Conservation (phyloP, 2,888 invertebrate genomes). For the Busseola fusca region DNA sequence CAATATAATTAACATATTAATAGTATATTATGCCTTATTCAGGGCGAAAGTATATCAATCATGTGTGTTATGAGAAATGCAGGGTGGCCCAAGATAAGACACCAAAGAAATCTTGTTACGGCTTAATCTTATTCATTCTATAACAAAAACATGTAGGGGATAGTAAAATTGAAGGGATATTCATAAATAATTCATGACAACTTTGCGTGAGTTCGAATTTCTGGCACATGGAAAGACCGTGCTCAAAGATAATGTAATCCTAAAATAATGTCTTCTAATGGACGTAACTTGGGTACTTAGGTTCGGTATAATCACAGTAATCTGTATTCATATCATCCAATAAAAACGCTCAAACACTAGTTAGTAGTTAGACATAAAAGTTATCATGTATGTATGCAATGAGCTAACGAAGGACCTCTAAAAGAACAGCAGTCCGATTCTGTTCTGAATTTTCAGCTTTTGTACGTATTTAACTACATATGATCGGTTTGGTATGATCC, state of each 20-base stretch:
- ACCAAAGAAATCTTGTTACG: slow-evolving; percentile 32
- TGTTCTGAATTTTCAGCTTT: no score
- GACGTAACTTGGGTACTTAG: slow-evolving; percentile 39
- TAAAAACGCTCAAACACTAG: slow-evolving; percentile 45
- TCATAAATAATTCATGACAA: slow-evolving; percentile 39
- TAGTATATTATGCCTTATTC: slow-evolving; percentile 50
- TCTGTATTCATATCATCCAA: slow-evolving; percentile 53
- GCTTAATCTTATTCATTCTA: slow-evolving; percentile 25
- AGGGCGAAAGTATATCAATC: slow-evolving; percentile 42
- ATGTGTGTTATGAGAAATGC: slow-evolving; percentile 1
- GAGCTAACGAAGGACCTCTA: slow-evolving; percentile 31
- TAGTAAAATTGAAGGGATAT: slow-evolving; percentile 23
- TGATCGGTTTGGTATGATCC: no score
- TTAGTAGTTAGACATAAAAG: slow-evolving; percentile 40
- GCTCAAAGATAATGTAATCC: slow-evolving; percentile 20
- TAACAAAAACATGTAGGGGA: slow-evolving; percentile 13
- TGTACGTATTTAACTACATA: no score
- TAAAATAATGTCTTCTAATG: slow-evolving; percentile 39
- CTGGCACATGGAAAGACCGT: slow-evolving; percentile 15
- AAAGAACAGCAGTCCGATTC: no score
- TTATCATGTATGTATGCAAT: slow-evolving; percentile 44
- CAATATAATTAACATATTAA: slow-evolving; percentile 62
- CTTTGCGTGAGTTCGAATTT: slow-evolving; percentile 8
- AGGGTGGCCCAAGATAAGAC: slow-evolving; percentile 15
- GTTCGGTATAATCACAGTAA: slow-evolving; percentile 38